These are phyloP conservation scores for Macrotus californicus DNA, from an alignment of 2,113 vertebrate genomes.

Conservation along the genomic window DNA sequence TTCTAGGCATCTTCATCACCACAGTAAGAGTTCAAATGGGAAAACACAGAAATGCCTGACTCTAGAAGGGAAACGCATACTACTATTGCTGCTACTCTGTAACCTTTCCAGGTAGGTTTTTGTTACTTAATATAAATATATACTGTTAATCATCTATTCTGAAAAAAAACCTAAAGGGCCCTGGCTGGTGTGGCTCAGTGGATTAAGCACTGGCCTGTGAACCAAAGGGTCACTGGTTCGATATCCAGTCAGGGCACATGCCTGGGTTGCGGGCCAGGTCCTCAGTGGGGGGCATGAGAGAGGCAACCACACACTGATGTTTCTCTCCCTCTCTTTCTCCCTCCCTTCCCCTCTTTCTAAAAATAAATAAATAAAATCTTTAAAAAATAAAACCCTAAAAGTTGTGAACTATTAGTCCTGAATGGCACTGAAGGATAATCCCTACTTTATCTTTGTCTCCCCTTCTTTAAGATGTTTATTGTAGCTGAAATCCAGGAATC, in stretches of 20 bases:
- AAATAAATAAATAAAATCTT: not conserved
- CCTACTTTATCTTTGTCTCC: not conserved
- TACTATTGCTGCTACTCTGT: not conserved
- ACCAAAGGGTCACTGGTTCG: too few species aligned
- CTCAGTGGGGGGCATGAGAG: too few species aligned
- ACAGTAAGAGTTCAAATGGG: not conserved
- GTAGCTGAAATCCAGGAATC: not conserved
- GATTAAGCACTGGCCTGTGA: too few species aligned
- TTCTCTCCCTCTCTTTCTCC: too few species aligned
- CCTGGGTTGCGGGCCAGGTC: too few species aligned
- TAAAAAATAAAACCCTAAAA: not conserved
- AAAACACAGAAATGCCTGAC: not conserved
- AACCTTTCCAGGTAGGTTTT: not conserved
- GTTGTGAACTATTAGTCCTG: not conserved
- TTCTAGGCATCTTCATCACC: not conserved
- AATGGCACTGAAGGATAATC: not conserved
- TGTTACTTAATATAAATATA: not conserved
- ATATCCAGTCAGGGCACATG: too few species aligned
- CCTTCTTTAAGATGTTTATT: not conserved
- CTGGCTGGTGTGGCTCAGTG: too few species aligned
- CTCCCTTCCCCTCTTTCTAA: too few species aligned
- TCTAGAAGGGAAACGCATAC: not conserved
- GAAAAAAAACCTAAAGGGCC: not conserved
- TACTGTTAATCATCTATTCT: not conserved
- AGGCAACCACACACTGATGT: too few species aligned